phyloP scores from a whole-genome alignment of 2,113 vertebrate species.

The Myotis lucifugus region DNA sequence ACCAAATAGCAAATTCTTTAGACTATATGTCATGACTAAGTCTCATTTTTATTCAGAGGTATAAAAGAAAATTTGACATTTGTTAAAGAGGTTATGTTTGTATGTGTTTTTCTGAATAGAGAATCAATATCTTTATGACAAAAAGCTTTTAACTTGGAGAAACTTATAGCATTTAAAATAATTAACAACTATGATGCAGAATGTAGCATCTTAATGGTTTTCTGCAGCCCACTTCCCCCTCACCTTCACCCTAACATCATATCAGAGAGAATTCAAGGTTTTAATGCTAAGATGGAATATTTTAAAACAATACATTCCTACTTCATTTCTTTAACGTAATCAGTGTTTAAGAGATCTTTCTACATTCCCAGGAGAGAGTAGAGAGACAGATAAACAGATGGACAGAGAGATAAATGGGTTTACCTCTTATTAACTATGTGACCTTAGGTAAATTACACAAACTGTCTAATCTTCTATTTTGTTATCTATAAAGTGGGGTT shows the following conservation, averaged over 20 bases:
- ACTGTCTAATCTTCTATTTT: not conserved
- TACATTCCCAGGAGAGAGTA: not conserved
- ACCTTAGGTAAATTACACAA: not conserved
- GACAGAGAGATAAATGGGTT: not conserved
- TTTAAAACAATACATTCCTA: not conserved
- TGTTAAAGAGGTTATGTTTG: not conserved
- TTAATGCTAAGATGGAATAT: not conserved
- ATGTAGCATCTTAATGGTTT: not conserved
- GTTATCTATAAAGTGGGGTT: not conserved
- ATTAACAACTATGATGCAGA: not conserved
- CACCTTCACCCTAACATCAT: not conserved
- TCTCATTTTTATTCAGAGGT: slow-evolving; percentile 30
- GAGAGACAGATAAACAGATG: not conserved
- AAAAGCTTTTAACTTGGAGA: slow-evolving; percentile 31
- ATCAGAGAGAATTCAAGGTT: not conserved
- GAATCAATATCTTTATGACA: slow-evolving; percentile 18
- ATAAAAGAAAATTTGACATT: not conserved
- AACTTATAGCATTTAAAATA: not conserved
- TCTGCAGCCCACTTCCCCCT: not conserved
- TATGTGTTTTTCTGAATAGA: not conserved
- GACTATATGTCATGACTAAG: slow-evolving; percentile 18
- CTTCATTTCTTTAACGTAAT: slow-evolving; percentile 20
- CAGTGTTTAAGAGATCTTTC: not conserved
- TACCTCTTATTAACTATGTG: not conserved
- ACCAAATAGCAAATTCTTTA: not conserved